phyloP scores from a whole-genome alignment of 2,888 invertebrate genomes.

The Anthophora plumipes region DNA sequence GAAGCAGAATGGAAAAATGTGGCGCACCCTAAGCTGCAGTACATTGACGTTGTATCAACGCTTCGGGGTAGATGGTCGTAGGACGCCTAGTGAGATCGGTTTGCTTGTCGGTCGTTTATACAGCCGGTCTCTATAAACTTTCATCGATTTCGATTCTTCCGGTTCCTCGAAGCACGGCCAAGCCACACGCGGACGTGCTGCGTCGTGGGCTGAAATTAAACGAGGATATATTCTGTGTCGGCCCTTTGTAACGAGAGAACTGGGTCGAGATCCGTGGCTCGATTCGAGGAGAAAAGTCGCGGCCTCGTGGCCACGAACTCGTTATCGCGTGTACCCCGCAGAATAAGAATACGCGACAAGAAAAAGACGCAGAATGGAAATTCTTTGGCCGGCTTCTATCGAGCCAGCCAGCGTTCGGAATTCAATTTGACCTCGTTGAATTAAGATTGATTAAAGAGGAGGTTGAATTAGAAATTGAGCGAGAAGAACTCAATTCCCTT shows the following conservation, averaged over 20 bases:
- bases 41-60: neutral
- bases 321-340: conserved; percentile 45
- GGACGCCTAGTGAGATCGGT: conserved; percentile 6
- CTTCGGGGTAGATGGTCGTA: neutral
- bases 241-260: conserved; percentile 46
- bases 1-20: neutral
- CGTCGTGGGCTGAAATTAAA: conserved; percentile 56
- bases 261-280: conserved; percentile 59
- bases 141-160: conserved; percentile 61
- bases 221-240: conserved; percentile 54
- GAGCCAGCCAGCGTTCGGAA: conserved; percentile 2
- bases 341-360: conserved; percentile 48
- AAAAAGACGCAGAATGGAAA: conserved; percentile 33
- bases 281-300: conserved; percentile 53
- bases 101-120: conserved; percentile 27
- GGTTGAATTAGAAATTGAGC: neutral
- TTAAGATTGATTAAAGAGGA: conserved; percentile 40
- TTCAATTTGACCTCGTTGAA: conserved; percentile 10
- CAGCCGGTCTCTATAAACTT: conserved; percentile 52
- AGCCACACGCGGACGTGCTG: conserved; percentile 28
- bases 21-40: neutral
- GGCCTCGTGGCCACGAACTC: conserved; percentile 49
- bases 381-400: conserved; percentile 12
- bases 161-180: conserved; percentile 32
- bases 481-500: too few species aligned